A percentile compares a stretch with the other conserved stretches of the same genome.
phyloP scores from a whole-genome alignment of 1,140 invertebrate genomes.

The Drosophila nasuta region DNA sequence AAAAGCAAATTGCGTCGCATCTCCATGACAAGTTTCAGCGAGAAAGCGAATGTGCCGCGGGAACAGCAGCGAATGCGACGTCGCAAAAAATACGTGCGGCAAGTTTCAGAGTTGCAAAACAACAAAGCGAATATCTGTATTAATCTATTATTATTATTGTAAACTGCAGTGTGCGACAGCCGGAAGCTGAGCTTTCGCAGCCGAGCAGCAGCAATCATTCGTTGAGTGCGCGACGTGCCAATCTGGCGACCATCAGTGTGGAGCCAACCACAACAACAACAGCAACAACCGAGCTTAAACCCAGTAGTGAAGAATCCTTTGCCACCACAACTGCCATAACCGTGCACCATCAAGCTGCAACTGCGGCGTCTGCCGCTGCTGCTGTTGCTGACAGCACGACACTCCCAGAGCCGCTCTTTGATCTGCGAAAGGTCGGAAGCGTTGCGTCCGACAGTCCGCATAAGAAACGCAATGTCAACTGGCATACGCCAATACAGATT shows the following conservation, averaged over 20 bases:
- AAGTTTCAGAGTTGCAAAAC: constrained; percentile 40
- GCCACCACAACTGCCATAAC: constrained; percentile 61
- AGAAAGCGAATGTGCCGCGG: constrained; percentile 71
- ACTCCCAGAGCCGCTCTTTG: constrained; percentile 38
- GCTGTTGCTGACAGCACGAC: constrained; percentile 32
- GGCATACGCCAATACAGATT: constrained; percentile 80
- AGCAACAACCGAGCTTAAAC: constrained; percentile 30
- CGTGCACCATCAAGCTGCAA: constrained; percentile 22
- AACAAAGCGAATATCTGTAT: neutral
- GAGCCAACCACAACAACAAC: constrained; percentile 30
- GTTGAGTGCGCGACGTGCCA: constrained; percentile 45
- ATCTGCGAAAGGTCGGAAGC: constrained; percentile 53
- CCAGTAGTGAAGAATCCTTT: constrained; percentile 56
- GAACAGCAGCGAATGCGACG: constrained; percentile 73
- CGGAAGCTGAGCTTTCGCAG: constrained; percentile 58
- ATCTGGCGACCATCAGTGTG: constrained; percentile 27
- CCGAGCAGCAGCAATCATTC: constrained; percentile 46
- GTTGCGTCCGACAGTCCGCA: constrained; percentile 55
- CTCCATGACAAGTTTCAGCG: constrained; percentile 57
- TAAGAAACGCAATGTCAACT: constrained; percentile 84
- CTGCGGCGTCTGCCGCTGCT: neutral
- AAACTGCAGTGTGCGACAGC: constrained; percentile 50
- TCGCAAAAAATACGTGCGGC: constrained; percentile 79
- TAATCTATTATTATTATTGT: neutral
- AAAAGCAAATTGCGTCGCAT: constrained; percentile 80